A percentile compares a stretch with the other conserved stretches of the same genome.
phyloP scores from a whole-genome alignment of 1,140 invertebrate genomes.

The Anagrus nilaparvatae region DNA sequence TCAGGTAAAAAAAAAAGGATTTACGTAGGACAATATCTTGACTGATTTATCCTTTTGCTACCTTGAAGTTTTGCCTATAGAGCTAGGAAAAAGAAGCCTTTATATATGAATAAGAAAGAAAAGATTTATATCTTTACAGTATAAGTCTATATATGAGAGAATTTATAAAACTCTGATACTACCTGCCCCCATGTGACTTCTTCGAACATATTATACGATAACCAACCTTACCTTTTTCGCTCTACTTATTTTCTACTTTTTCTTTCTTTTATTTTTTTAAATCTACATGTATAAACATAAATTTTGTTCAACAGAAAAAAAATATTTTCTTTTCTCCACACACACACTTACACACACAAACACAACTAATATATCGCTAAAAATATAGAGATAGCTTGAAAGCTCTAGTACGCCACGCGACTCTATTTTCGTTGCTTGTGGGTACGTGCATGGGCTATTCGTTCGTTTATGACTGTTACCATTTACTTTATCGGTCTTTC shows the following conservation, averaged over 20 bases:
- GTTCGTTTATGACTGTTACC: slow-evolving; percentile 21
- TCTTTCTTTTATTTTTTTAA: not conserved
- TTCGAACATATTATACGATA: not conserved
- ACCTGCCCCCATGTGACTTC: not conserved
- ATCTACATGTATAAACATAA: too few relatives aligned
- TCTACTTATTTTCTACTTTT: not conserved
- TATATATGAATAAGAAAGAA: too few relatives aligned
- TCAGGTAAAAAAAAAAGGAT: slow-evolving; percentile 23
- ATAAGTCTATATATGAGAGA: too few relatives aligned
- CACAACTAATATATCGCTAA: too few relatives aligned
- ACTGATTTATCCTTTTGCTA: slow-evolving; percentile 31
- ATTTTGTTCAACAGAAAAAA: too few relatives aligned
- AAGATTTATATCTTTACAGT: slow-evolving; percentile 29
- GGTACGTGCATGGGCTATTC: not conserved
- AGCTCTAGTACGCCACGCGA: not conserved
- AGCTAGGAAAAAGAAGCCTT: too few relatives aligned
- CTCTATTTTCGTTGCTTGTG: slow-evolving; percentile 1
- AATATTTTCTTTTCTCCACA: too few relatives aligned
- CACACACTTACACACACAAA: too few relatives aligned
- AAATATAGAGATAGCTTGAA: too few relatives aligned
- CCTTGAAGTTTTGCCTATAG: too few relatives aligned
- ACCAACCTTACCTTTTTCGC: not conserved
- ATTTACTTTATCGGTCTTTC: slow-evolving; percentile 25
- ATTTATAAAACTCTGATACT: too few relatives aligned
- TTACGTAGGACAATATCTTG: slow-evolving; percentile 31